Conservation (phyloP, 53 echinoderm and acorn worm genomes). For the Patiria pectinifera region DNA sequence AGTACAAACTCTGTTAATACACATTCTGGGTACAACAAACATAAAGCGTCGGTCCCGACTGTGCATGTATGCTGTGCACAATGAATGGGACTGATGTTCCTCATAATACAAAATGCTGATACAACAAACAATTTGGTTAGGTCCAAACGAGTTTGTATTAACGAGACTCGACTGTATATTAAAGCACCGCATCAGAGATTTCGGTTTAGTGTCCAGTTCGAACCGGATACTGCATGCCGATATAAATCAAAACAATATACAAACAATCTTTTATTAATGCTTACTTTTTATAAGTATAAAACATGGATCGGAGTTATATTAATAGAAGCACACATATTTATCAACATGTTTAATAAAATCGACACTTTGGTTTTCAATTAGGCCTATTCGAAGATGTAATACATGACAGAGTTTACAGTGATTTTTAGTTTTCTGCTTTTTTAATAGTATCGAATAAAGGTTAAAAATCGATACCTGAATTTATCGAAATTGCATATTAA, state of each 20-base stretch:
- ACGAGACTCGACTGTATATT: not conserved
- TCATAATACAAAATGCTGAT: too few relatives aligned
- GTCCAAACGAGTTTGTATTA: too few relatives aligned
- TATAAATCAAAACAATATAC: not conserved
- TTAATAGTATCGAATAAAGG: not conserved
- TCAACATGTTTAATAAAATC: not conserved
- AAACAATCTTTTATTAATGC: not conserved
- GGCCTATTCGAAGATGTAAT: too few relatives aligned
- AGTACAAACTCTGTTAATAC: too few relatives aligned
- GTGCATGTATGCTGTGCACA: too few relatives aligned
- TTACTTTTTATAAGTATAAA: not conserved
- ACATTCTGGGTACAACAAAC: too few relatives aligned
- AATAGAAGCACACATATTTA: not conserved
- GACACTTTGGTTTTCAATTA: not conserved
- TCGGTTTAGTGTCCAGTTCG: not conserved
- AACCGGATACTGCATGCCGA: not conserved
- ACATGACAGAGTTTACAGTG: not conserved
- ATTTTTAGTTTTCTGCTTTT: not conserved
- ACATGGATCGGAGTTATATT: not conserved
- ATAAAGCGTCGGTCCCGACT: too few relatives aligned
- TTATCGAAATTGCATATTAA: not conserved
- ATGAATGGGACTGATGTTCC: too few relatives aligned
- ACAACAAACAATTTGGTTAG: too few relatives aligned
- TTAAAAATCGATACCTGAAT: not conserved
- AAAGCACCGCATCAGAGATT: slow-evolving; percentile 49